These are phyloP conservation scores for Petrocephalus sullivani DNA, from an alignment of 2,797 vertebrate species.

Conservation along the genomic window DNA sequence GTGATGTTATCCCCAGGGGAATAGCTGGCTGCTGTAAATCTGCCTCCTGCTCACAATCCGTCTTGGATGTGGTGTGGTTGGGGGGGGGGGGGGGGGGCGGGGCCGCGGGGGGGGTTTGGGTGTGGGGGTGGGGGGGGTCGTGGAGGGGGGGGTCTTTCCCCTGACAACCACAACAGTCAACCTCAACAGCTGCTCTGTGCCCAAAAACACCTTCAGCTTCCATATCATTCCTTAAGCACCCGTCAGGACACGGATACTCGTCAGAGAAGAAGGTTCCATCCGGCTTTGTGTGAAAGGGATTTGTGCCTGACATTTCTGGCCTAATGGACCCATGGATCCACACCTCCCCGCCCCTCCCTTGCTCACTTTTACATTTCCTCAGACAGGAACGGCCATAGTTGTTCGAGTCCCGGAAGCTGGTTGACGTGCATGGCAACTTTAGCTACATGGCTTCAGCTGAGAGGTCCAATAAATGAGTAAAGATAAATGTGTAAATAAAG, in stretches of 20 bases:
- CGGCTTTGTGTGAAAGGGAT: background rate
- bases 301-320: background rate
- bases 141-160: background rate
- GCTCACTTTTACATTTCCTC: background rate
- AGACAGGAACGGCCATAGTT: background rate
- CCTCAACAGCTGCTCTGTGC: background rate
- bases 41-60: background rate
- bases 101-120: background rate
- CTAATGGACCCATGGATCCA: background rate
- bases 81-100: background rate
- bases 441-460: background rate
- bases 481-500: background rate
- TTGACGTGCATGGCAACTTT: background rate
- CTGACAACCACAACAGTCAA: background rate
- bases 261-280: background rate
- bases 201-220: background rate
- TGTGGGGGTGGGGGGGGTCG: background rate
- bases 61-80: background rate
- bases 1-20: slow-evolving; percentile 25
- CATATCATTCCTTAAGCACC: background rate
- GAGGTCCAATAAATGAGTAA: no score
- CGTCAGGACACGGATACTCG: background rate
- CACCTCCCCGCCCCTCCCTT: background rate
- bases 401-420: background rate
- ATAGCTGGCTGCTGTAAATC: slow-evolving; percentile 19